Base-by-base conservation (phyloP, 2,797 vertebrate genomes). In the Darevskia nairensis region DNA sequence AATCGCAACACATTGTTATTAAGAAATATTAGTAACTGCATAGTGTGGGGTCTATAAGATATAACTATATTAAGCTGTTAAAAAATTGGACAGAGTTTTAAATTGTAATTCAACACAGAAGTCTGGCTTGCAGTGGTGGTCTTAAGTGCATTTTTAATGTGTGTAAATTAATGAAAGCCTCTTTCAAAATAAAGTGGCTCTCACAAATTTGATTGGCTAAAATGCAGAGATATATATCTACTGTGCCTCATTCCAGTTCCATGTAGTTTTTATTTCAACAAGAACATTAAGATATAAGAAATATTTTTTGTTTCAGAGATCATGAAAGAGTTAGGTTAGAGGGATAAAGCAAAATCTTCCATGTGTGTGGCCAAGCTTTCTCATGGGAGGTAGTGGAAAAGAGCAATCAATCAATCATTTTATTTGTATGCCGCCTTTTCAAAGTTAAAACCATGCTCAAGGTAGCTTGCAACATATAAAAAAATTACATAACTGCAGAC, bases 281-380 rank as follows among this genome's bases (percentile, higher is more conserved):
- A 4, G 82, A 92, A 91, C 87, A 87, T 91, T 93, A 92, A 94
- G 90, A 88, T 92, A 80, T 91, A 93, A 93, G 89, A 93, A 89
- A 92, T 90, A 66, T 55, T 8, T 91, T 90, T 92, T 81, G 15
- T 80, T 87, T 55, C 27, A 55, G 21, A 27, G 92, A 86, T 94
- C 92, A 85, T 89, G 89, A 92, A 89, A 92, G 55, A 29, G 68
- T 93, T 94, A 92, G 92, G 84, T 66, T 91, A 90, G 89, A 89
- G 88, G 91, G 88, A 85, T 74, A 80, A 90, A 88, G 80, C 71
- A 89, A 88, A 93, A 81, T 61, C 75, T 85, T 79, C 75, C 90
- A n/a, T 82, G 86, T 84, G 88, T 92, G 90, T 89, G 89, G 89
- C 80, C 92, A 89, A 89, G 61, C 77, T 90, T 93, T 87, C 82